Base-by-base conservation (phyloP, 2,888 invertebrate genomes). In the Hoplodrina blanda region DNA sequence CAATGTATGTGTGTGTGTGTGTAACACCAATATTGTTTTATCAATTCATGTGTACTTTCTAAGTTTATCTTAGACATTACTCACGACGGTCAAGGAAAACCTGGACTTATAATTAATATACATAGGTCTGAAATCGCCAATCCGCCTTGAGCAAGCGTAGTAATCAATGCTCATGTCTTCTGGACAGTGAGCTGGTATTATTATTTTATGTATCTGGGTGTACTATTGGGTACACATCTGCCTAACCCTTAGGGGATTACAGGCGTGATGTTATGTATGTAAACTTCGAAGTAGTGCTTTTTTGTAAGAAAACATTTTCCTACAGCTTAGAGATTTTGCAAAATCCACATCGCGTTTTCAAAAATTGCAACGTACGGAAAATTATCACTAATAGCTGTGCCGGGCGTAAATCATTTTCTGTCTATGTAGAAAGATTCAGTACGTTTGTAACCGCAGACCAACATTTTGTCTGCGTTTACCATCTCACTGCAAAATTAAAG, bases 401-500 rank as follows among this genome's bases (percentile, higher is more conserved):
- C 54, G 37, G 62, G 62, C 62, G 69, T 59, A 69, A 74, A 62
- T 74, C 62, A 75, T 75, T 75, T 76, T 75, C 62, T 76, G 69
- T 62, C 71, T 71, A 62, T 50, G 33, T 71, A 76, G 65, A 53
- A 56, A 70, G 64, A 70, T 65, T 63, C 52, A 46, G 53, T 33
- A 30, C 59, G 17, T 37, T 25, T 50, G 56, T 50, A 76, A 76
- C 76, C 75, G 75, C 76, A 76, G 53, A 70, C 76, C 19, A 65
- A 61, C 50, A 56, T 67, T 73, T 68, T 68, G 57, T 63, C 56
- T 73, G 52, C 46, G 30, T 64, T 77, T 54, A 57, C 53, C 54
- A 68, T 52, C 67, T 37, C 30, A 49, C 66, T 46, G n/a, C 33
- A 33, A 20, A 17, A 4, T 63, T 30, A 17, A 74, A 62, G 62